These are phyloP conservation scores for Eidolon dupreanum DNA, from an alignment of 2,797 vertebrate genomes.

Conservation along the genomic window DNA sequence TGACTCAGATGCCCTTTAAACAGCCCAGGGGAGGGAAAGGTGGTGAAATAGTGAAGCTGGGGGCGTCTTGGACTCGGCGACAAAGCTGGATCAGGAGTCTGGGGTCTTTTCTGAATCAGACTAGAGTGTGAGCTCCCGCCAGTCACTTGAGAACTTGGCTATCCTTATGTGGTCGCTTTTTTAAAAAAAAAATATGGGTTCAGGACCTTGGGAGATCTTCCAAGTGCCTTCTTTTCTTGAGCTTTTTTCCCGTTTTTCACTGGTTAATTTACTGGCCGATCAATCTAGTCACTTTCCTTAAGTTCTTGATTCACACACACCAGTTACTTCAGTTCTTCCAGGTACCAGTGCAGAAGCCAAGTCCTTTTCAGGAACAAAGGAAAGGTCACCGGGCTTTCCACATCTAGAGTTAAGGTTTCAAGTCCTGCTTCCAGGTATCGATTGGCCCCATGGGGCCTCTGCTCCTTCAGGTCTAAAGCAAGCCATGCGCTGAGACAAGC, in stretches of 20 bases:
- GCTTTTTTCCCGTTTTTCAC: not conserved
- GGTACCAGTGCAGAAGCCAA: not conserved
- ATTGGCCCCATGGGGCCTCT: not conserved
- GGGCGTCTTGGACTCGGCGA: fast-evolving
- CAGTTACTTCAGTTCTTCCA: not conserved
- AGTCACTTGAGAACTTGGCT: not conserved
- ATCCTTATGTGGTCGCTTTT: too few species aligned
- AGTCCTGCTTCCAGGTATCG: fast-evolving
- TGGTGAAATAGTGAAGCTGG: not conserved
- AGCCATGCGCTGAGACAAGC: fast-evolving
- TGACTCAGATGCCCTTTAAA: slow-evolving; percentile 51
- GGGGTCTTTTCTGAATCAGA: not conserved
- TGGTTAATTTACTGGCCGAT: not conserved
- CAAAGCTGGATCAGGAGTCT: not conserved
- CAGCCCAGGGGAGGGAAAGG: not conserved
- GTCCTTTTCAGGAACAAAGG: not conserved
- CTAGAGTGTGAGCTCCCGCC: not conserved
- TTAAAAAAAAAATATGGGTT: not conserved
- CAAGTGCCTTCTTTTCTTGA: not conserved
- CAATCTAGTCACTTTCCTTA: not conserved
- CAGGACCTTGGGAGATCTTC: not conserved
- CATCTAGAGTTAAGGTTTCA: not conserved
- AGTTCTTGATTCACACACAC: not conserved
- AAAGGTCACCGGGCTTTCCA: not conserved
- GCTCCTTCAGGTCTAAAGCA: not conserved